phyloP scores from a whole-genome alignment of 2,797 vertebrate species.

The Cuniculus paca region DNA sequence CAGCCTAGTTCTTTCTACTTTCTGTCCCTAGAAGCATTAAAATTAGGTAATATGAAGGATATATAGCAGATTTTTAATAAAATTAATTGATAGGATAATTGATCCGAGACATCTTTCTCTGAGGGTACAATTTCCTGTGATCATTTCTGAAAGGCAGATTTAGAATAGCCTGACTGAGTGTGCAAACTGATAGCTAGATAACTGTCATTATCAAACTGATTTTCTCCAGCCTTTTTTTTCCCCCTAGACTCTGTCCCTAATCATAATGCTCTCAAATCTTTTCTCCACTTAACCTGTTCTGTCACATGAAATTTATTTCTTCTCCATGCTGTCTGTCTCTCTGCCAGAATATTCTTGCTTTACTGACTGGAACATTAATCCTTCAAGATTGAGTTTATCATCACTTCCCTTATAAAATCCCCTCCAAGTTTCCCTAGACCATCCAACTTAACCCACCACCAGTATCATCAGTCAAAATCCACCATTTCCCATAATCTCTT shows the following conservation, averaged over 20 bases:
- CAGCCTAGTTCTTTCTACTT: not conserved
- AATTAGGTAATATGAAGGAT: not conserved
- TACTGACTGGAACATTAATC: not conserved
- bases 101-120: not conserved
- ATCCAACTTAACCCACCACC: not conserved
- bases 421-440: not conserved
- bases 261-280: not conserved
- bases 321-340: not conserved
- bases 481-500: not conserved
- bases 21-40: not conserved
- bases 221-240: slow-evolving; percentile 23
- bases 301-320: not conserved
- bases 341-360: not conserved
- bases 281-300: not conserved
- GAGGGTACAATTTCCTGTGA: not conserved
- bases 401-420: not conserved
- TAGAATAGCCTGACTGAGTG: not conserved
- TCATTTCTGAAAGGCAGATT: slow-evolving; percentile 29
- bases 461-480: not conserved
- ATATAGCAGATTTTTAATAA: slow-evolving; percentile 7
- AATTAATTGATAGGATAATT: not conserved
- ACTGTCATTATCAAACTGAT: slow-evolving; percentile 16
- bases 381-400: not conserved
- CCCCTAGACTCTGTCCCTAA: not conserved
- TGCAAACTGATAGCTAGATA: not conserved